Base-by-base conservation (phyloP, 2,113 vertebrate species). In the Cacatua alba region DNA sequence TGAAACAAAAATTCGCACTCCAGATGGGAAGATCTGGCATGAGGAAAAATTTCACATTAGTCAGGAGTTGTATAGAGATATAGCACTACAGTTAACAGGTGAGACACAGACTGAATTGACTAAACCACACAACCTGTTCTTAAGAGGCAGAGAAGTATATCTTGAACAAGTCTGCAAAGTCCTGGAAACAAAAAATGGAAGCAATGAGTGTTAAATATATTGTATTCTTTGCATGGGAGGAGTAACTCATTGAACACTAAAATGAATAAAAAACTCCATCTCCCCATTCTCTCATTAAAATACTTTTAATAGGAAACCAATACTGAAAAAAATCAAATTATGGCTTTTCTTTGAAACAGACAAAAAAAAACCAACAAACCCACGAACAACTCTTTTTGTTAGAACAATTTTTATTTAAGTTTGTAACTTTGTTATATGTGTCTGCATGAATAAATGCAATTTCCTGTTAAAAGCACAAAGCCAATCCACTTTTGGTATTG, bases 11-110 rank as follows among this genome's bases (percentile, higher is more conserved):
- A 98, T 99, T 95, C 98, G 93, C n/a, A 94, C 98, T 74, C 95
- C 98, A 59, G 98, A 99, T 97, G 98, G 99, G 19, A 99, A 98
- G 86, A 97, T 99, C 72, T 99, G 98, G 98, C 97, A 97, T 7
- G 98, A 98, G 53, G 98, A 98, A 0, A 98, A 99, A 44, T 98
- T 99, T 89, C 98, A 98, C 17, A 96, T 99, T 33, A 98, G 98
- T 92, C 98, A 95, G 91, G 98, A 99, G 78, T 95, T 99, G 37
- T 98, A 98, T 88, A 98, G 94, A 94, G 98, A 99, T 85, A 89
- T 98, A 91, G 98, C 98, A 26, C 97, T 97, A 18, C 98, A 98
- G 76, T 97, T 99, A 87, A 90, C 98, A 93, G 99, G 99, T 99
- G 94, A 98, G 91, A 70, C 52, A 68, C 65, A 51, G 41, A 64